A percentile compares a stretch with the other conserved stretches of the same genome.
phyloP scores from a whole-genome alignment of 2,888 invertebrate species.

The Hedya salicella region DNA sequence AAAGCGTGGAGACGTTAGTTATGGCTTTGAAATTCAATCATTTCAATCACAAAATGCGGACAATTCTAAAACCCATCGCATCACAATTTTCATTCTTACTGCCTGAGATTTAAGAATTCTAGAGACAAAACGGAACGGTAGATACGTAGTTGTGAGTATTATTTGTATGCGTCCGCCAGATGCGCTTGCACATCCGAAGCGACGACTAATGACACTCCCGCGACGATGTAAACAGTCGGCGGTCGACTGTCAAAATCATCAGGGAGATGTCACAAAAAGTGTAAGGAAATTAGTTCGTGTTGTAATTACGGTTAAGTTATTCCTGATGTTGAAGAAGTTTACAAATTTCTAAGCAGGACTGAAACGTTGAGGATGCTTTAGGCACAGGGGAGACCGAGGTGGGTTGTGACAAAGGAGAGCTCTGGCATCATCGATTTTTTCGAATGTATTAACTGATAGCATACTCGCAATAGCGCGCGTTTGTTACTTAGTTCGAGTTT shows the following conservation, averaged over 20 bases:
- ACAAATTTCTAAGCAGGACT: not conserved
- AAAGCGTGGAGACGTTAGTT: conserved; percentile 56
- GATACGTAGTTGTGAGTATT: conserved; percentile 42
- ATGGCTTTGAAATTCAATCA: conserved; percentile 66
- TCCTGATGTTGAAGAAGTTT: not conserved
- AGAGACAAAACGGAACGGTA: not conserved
- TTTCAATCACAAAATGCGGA: conserved; percentile 52
- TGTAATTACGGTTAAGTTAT: conserved; percentile 47
- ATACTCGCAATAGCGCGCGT: too few relatives aligned
- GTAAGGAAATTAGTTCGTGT: conserved; percentile 57
- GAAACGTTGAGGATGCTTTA: too few relatives aligned
- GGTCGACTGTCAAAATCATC: conserved; percentile 75
- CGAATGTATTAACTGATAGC: too few relatives aligned
- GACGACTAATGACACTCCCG: conserved; percentile 80
- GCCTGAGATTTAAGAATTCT: not conserved
- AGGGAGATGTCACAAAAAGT: conserved; percentile 60
- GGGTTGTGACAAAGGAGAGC: too few relatives aligned
- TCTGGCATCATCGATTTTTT: too few relatives aligned
- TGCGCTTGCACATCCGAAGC: conserved; percentile 67
- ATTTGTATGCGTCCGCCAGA: conserved; percentile 71
- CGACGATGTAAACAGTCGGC: conserved; percentile 80
- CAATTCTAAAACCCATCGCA: not conserved
- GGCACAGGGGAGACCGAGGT: too few relatives aligned
- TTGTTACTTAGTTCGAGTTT: too few relatives aligned
- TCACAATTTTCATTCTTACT: conserved; percentile 43